Base-by-base conservation (phyloP, 2,113 vertebrate genomes). In the Motacilla alba region DNA sequence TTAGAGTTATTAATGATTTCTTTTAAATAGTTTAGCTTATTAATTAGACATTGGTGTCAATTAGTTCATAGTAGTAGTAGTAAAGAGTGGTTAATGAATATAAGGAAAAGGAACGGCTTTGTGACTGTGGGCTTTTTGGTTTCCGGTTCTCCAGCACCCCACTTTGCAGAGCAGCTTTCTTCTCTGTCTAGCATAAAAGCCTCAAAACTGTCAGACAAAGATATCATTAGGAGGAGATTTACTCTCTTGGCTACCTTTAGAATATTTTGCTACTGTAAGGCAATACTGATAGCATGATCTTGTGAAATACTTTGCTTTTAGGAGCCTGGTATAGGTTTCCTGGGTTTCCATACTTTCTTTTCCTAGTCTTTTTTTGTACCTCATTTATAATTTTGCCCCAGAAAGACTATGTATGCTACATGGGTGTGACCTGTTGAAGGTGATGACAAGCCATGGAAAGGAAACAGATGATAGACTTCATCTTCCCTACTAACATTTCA, bases 261-360 rank as follows among this genome's bases (percentile, higher is more conserved):
- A 75, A 27, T 79, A 58, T 69, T 89, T 91, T 92, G 19, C 30
- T 52, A 27, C 49, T 74, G 43, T 56, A 85, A 73, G 26, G 15
- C 49, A 47, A 4, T 28, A 39, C 31, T 44, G 46, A 21, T n/a
- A 62, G 49, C 0, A 0, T 62, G 62, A 67, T 64, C 35, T 44
- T 72, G 19, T 68, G 64, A 87, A 78, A 67, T 70, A 39, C 14
- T 85, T 93, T 43, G 27, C 30, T 59, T 70, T 63, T 69, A 68
- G 41, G 15, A 18, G 6, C 20, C 19, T 62, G 15, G 3, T 58
- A 9, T 83, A 47, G 21, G 13, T 67, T 92, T 90, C 22, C 43
- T 83, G 52, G 21, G 13, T 67, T 92, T 90, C 22, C 43, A 43
- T 70, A 7, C 43, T 67, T 70, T 31, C 19, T 47, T 78, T 67